Evolutionary conservation across 1,140 invertebrate genomes (phyloP), one percentile per base, ranked within the genome.

Genomic region (Drosophila punjabiensis): DNA sequence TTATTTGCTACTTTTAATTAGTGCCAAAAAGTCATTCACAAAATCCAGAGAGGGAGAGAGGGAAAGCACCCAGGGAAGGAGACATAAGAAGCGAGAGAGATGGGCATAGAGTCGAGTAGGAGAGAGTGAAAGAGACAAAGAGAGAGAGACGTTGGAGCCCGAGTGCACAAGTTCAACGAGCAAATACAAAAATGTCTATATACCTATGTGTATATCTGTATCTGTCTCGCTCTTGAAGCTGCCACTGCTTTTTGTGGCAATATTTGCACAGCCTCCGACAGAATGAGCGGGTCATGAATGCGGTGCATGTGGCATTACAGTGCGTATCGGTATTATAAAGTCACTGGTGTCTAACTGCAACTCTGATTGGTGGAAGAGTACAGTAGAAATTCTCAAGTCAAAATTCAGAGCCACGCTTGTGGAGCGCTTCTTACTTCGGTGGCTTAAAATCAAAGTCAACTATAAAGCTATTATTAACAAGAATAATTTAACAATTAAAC

Each of bases 1-100:
- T 78, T 79, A 89, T 89, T 89, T 89, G 79, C 79, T 82, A 82
- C 81, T 88, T 89, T 88, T 89, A 89, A 89, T 89, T 89, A 88
- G 85, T 89, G 86, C 79, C 84, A 88, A 89, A 85, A 88, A 82
- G 86, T 89, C 85, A 85, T 81, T 77, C 77, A 88, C 58, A 76
- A 84, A 78, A 77, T 77, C 71, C 67, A 75, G 53, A 71, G 18
- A 13, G 18, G 41, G 43, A 41, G 33, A 56, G 33, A 20, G 28
- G 35, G 28, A 43, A 11, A 47, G 74, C 37, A 28, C n/a, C 53
- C 32, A 35, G 55, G 33, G 41, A 79, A 56, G 37, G 33, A 56
- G 73, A 52, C 43, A 63, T 24, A 30, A 33, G 41, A 35, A 47
- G 47, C 6, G 43, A 69, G 14, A 28, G 35, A 20, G 50, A 58